phyloP scores from a whole-genome alignment of 2,113 vertebrate species.

The Elachura formosa region DNA sequence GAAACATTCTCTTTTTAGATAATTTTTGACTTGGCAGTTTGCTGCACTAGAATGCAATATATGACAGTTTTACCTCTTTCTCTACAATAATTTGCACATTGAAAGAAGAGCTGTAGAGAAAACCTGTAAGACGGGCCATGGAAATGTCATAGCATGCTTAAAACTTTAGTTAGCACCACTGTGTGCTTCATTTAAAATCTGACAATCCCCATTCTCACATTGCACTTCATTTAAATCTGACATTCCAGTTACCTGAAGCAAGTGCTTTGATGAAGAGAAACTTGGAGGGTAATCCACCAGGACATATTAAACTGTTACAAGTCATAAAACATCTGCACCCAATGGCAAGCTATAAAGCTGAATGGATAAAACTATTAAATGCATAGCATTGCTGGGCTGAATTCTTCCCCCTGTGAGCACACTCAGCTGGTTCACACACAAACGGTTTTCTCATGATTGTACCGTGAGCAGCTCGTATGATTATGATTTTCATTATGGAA shows the following conservation, averaged over 20 bases:
- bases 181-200: conserved; percentile 11
- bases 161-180: conserved; percentile 32
- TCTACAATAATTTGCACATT: neutral
- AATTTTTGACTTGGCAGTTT: neutral
- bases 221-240: conserved; percentile 52
- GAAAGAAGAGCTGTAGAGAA: neutral
- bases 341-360: conserved; percentile 64
- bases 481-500: conserved; percentile 5
- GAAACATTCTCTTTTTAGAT: neutral
- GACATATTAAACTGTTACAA: conserved; percentile 66
- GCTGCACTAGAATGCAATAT: neutral
- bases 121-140: neutral
- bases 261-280: conserved; percentile 59
- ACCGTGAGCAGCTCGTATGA: conserved; percentile 1
- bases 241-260: conserved; percentile 46
- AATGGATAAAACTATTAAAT: conserved; percentile 62
- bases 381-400: conserved; percentile 28
- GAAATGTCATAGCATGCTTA: conserved; percentile 24
- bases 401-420: neutral
- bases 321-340: conserved; percentile 64
- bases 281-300: conserved; percentile 53
- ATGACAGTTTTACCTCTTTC: neutral
- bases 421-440: conserved; percentile 25
- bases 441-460: conserved; percentile 6
- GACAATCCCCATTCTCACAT: conserved; percentile 37